Evolutionary conservation across 2,888 invertebrate genomes (phyloP), one percentile per base, ranked within the genome.

Genomic region (Eupithecia pulchellata): DNA sequence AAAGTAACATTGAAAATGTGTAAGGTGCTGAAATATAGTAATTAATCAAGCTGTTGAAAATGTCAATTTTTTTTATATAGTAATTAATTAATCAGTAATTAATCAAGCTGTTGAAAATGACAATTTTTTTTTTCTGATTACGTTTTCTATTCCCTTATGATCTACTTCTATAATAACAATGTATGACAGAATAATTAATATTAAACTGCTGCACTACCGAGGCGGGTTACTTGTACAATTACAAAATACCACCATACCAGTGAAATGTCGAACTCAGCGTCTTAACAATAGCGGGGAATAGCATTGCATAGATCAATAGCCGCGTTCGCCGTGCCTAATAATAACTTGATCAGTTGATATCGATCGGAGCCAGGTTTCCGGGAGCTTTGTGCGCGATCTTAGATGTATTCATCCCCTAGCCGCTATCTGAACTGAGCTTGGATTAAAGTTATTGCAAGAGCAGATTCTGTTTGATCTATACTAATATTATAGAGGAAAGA

Each of bases 301-400:
- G 29, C 27, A n/a, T 17, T 62, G 36, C 29, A 29, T 30, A 42
- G 42, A 42, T 60, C 52, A 30, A 32, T 47, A 47, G 25, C 25
- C 47, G 52, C 52, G 52, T 61, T 27, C 60, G 32, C 30, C 20
- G 14, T 11, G 20, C 52, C 52, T 52, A 61, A 64, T 63, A 62
- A 62, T 68, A 62, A 34, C 52, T 61, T 32, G 66, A 47, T 67
- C 67, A 52, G 62, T 4, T 4, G 47, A 52, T 39, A 62, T 62
- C 62, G 62, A 67, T 34, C 64, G 47, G 47, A n/a, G 52, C 29
- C 52, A 68, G 27, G 55, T 65, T 62, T 62, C 67, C 52, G 55
- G 67, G 47, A 47, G 11, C 57, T 27, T 17, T 17, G 57, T 17
- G 57, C 29, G 6, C 5, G 27, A 57, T 27, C 27, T 29, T 29